These are phyloP conservation scores for Cyanoliseus patagonus DNA, from an alignment of 2,113 vertebrate species.

Conservation along the genomic window DNA sequence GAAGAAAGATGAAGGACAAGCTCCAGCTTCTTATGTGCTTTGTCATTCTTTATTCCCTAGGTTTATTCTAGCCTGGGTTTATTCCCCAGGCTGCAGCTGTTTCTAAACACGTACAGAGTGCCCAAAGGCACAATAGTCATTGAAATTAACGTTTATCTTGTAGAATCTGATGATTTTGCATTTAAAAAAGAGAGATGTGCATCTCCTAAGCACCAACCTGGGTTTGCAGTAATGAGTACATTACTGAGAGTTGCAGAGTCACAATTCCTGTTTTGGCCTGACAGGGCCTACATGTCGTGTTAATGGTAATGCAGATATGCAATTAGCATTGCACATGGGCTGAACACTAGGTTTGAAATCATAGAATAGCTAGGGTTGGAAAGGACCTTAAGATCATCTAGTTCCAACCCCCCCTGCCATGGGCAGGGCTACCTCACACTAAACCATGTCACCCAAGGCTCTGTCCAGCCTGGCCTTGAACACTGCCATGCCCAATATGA, in stretches of 20 bases:
- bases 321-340: accelerated
- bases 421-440: too few relatives aligned
- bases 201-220: background rate
- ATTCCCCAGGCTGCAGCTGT: background rate
- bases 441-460: too few relatives aligned
- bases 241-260: background rate
- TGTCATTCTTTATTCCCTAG: background rate
- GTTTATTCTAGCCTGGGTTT: background rate
- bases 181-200: background rate
- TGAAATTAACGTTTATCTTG: background rate
- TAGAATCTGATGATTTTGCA: background rate
- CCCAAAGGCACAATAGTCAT: background rate
- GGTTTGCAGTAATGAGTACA: background rate
- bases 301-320: background rate
- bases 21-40: background rate
- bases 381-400: too few relatives aligned
- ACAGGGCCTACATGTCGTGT: background rate
- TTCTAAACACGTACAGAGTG: background rate
- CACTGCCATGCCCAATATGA: background rate
- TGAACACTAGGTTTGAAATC: background rate
- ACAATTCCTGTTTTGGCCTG: background rate
- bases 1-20: background rate
- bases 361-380: too few relatives aligned
- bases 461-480: too few relatives aligned
- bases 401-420: too few relatives aligned